Percentiles rank a stretch among this genome's conserved stretches.
Evolutionary conservation across 2,797 vertebrate species (phyloP).

Genomic region (Ctenopoma kingsleyae): DNA sequence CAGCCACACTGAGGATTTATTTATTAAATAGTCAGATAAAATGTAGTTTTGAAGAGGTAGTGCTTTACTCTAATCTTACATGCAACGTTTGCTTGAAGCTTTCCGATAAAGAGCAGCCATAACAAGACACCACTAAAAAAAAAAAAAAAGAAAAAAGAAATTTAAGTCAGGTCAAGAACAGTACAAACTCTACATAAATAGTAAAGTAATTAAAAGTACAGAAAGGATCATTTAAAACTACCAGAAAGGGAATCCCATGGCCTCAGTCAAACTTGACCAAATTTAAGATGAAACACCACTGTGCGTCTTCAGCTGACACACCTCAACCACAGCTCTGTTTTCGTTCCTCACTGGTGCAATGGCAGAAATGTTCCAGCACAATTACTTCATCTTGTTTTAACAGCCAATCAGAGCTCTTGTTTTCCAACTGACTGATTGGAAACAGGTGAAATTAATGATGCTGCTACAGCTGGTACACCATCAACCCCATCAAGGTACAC

Average conservation of each 20-base stretch:
- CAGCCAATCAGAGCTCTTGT: conserved; percentile 31
- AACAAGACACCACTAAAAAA: conserved; percentile 20
- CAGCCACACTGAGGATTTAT: no score
- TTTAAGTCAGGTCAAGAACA: not conserved
- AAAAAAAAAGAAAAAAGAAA: no score
- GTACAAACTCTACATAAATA: not conserved
- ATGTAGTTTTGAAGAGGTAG: not conserved
- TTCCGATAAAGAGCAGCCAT: conserved; percentile 22
- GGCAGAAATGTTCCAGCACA: fast-evolving
- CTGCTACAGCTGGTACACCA: no score
- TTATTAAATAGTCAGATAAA: no score
- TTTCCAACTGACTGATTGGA: not conserved
- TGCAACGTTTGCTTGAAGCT: conserved; percentile 18
- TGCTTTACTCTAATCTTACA: conserved; percentile 5
- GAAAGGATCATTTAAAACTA: not conserved
- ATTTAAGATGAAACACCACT: not conserved
- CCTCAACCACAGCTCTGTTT: not conserved
- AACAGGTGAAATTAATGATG: conserved; percentile 11
- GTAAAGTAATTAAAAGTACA: not conserved
- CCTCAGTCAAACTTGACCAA: conserved; percentile 1
- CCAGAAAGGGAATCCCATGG: conserved; percentile 16
- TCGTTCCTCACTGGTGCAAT: not conserved
- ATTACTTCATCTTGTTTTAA: not conserved
- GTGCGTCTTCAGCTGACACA: not conserved
- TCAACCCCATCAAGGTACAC: not conserved